Evolutionary conservation across 2,888 invertebrate genomes (phyloP).

Genomic region (Macropis europaea): DNA sequence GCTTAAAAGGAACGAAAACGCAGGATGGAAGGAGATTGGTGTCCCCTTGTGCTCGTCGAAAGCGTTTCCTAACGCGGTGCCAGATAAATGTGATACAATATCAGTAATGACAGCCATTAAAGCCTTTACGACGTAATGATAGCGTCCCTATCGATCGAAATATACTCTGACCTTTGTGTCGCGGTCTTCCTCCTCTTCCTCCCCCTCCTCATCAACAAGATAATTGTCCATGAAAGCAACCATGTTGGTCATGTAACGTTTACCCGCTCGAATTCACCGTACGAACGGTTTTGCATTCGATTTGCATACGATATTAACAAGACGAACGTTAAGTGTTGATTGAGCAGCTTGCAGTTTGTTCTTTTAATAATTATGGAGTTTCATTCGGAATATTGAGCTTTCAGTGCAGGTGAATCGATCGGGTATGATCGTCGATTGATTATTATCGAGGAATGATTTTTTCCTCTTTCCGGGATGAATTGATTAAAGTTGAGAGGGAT

Average conservation of each 20-base stretch:
- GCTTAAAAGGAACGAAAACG: background rate
- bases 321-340: background rate
- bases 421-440: no score
- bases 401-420: no score
- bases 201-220: conserved; percentile 9
- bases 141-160: conserved; percentile 26
- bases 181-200: background rate
- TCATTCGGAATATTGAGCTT: background rate
- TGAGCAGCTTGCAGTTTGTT: background rate
- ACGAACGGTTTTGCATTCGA: conserved; percentile 3
- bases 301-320: conserved; percentile 43
- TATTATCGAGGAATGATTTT: no score
- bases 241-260: background rate
- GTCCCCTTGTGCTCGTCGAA: background rate
- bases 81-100: conserved; percentile 53
- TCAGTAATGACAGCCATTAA: conserved; percentile 50
- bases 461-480: no score
- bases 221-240: conserved; percentile 23
- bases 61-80: conserved; percentile 20
- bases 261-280: background rate
- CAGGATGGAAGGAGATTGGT: background rate
- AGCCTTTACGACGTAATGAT: conserved; percentile 50
- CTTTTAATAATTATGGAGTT: background rate
- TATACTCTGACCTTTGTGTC: conserved; percentile 19
- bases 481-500: no score